Base-by-base conservation (phyloP, 2,113 vertebrate species). In the Ellobius talpinus region DNA sequence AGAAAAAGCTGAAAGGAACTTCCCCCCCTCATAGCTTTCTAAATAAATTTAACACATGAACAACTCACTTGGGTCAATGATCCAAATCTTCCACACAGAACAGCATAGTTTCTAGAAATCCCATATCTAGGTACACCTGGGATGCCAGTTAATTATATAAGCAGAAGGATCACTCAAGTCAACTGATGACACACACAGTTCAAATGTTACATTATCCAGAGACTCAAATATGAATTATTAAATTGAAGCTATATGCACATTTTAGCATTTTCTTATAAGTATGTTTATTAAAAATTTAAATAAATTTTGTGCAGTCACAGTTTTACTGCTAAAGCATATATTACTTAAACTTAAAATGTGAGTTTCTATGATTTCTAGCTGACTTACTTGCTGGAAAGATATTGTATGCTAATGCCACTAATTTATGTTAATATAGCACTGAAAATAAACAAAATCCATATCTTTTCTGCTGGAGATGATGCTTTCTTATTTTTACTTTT, bases 11-110 rank as follows among this genome's bases (percentile, higher is more conserved):
- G 74, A 97, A n/a, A 87, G 13, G 21, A 52, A 36, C 12, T 81
- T 33, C 68, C 13, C 23, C 16, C 33, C 1, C 6, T 52, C 45
- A 52, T 11, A 52, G 45, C 31, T 36, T 68, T 93, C 79, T 96
- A 98, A 97, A 93, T 73, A 76, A 97, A 98, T 96, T 98, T 7
- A 96, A 63, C 45, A 94, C 98, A 98, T 98, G 84, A 98, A 97
- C 98, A 98, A 98, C 97, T 96, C 96, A 98, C 96, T 95, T 97
- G 94, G 92, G 86, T 95, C 96, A 97, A 97, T 95, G 97, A 96
- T 97, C 89, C 92, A 92, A 73, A 66, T 95, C 66, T 96, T 95
- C 81, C 97, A 65, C 85, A 97, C 96, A 97, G 93, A 95, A 89
- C n/a, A 96, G 68, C 93, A 95, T 89, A 97, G 5, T 95, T 98